phyloP scores from a whole-genome alignment of 2,797 vertebrate genomes.

The Coilia nasus region DNA sequence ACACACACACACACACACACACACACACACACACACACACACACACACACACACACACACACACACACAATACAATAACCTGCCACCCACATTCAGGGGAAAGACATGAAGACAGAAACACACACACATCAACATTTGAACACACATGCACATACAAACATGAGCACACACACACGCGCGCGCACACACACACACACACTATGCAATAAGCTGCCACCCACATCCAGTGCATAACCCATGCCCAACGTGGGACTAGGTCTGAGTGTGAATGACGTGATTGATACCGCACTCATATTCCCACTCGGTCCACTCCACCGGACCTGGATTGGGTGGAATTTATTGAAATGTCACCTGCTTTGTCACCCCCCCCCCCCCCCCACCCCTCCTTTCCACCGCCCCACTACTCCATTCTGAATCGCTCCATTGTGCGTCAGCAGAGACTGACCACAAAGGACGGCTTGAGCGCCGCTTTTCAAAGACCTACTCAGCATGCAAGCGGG shows the following conservation, averaged over 20 bases:
- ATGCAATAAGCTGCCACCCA: background rate
- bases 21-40: too few species aligned
- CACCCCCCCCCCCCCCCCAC: background rate
- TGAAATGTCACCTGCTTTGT: slow-evolving; percentile 26
- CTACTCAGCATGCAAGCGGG: slow-evolving; percentile 44
- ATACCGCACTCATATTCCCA: slow-evolving; percentile 13
- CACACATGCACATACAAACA: background rate
- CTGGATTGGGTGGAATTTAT: slow-evolving; percentile 3
- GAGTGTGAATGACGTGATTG: background rate
- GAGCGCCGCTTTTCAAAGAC: slow-evolving; percentile 36
- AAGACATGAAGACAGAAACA: too few species aligned
- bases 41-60: too few species aligned
- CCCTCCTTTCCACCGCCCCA: too few species aligned
- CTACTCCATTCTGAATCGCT: slow-evolving; percentile 2
- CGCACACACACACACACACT: background rate
- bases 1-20: too few species aligned
- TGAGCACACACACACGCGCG: background rate
- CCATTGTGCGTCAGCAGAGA: background rate
- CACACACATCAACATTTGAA: too few species aligned
- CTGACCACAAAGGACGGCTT: slow-evolving; percentile 26
- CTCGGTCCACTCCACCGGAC: slow-evolving; percentile 17
- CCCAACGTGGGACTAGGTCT: background rate
- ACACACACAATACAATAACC: too few species aligned
- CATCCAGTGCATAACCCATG: background rate
- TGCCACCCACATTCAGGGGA: too few species aligned